Evolutionary conservation across 2,113 vertebrate species (phyloP), one percentile per base, ranked within the genome.

Genomic region (Cebidichthys violaceus): DNA sequence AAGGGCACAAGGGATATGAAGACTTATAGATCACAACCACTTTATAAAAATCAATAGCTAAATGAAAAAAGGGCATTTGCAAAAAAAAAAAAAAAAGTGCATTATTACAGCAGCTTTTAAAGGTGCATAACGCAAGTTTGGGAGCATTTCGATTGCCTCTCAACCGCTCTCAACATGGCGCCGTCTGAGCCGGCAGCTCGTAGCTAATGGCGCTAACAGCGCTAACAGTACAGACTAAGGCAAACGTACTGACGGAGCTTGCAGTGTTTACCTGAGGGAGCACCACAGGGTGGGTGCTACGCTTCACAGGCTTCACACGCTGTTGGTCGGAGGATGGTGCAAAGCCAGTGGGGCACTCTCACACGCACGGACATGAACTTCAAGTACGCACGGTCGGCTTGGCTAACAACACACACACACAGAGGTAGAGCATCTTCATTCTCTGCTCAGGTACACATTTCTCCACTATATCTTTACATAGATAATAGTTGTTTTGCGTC

Each of bases 1-100:
- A 76, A 80, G 73, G 70, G 86, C 82, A 72, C 14, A 39, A 33
- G 41, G 64, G 87, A 76, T 39, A 81, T 70, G 85, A 84, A 90
- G 83, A 87, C 83, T 75, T 86, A 89, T 84, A 86, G 84, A 94
- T 90, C 84, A 89, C 76, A 86, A 70, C 65, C 84, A 90, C 88
- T 92, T 92, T 79, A 88, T 88, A 78, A 59, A 88, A 88, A 91
- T 91, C 84, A 81, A 90, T 92, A 81, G 39, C 69, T 69, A 33
- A 77, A 85, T 54, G 77, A 86, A 89, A 81, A 90, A 91, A 87
- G 80, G 81, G 75, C 69, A 69, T 85, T 80, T 86, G 76, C 43
- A 13, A 33, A 88, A 78, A 70, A 50, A 64, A 13, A 33, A 88
- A 78, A 70, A 50, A 64, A 86, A 50, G 41, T 67, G 55, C 52